Base-by-base conservation (phyloP, 1,140 invertebrate species). In the Temnothorax curvispinosus region DNA sequence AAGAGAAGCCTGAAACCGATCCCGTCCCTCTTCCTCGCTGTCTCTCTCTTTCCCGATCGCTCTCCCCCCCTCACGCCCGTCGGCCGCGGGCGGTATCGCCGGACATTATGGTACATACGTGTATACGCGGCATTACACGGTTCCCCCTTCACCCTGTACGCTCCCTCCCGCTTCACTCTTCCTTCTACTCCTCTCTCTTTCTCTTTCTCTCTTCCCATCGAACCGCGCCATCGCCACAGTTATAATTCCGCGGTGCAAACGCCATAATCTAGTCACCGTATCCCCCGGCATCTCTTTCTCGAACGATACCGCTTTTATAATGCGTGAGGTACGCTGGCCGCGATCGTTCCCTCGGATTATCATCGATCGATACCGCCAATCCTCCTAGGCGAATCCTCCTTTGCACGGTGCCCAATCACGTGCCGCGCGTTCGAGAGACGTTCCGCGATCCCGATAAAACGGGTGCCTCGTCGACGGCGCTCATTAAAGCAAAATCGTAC, bases 261-360 rank as follows among this genome's bases (percentile, higher is more conserved):
- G 93, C 93, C 92, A 93, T 94, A 94, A 93, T 94, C 92, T 92
- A 93, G 92, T 94, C 92, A 92, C 91, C 90, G 90, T 93, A 92
- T 87, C 91, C 91, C 72, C 80, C 60, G 87, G 87, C 86, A 85
- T 90, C 92, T 92, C 76, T 81, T 71, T 76, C 86, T 80, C 80
- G 67, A 87, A 90, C 89, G 90, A 90, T 90, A 91, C 92, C 91
- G 91, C 90, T 93, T 90, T 93, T 92, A 88, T 93, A 93, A 93
- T 93, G 92, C 92, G 92, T 89, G 90, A 87, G 88, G 77, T 82
- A 86, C 72, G 50, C 64, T 84, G 56, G 65, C 84, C 92, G 65
- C 54, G 91, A 93, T 93, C 91, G 87, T 92, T 93, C 88, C 89
- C 89, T 89, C 88, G 88, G 88, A 93, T 93, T 93, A 93, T 93